phyloP scores from a whole-genome alignment of 2,888 invertebrate species.

The Rotaria macrura region DNA sequence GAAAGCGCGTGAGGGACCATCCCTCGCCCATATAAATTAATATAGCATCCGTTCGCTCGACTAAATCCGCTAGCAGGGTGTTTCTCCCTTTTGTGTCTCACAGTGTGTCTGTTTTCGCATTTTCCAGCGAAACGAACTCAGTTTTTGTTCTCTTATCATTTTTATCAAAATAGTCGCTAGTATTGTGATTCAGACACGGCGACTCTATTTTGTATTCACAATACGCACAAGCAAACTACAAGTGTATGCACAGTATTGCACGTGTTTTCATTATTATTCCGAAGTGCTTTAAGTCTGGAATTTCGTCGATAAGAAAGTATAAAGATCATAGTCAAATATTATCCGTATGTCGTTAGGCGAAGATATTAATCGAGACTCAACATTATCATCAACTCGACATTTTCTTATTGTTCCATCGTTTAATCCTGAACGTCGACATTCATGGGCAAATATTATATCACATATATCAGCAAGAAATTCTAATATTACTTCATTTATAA shows the following conservation, averaged over 20 bases:
- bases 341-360: background rate
- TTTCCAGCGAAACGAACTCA: background rate
- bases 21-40: background rate
- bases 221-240: background rate
- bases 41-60: background rate
- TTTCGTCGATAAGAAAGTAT: background rate
- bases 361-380: background rate
- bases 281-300: background rate
- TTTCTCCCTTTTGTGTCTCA: background rate
- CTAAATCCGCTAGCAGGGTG: background rate
- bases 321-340: background rate
- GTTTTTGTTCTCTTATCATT: background rate
- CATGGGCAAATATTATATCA: background rate
- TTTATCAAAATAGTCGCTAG: background rate
- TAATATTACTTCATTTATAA: background rate
- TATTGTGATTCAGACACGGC: background rate
- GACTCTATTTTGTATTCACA: background rate
- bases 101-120: background rate
- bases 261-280: background rate
- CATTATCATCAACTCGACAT: background rate
- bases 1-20: background rate
- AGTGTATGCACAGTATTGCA: background rate
- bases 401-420: slow-evolving; percentile 14
- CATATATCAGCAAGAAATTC: background rate
- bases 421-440: slow-evolving; percentile 20